Conservation (phyloP, 2,888 invertebrate genomes). For the Apodemia zela region DNA sequence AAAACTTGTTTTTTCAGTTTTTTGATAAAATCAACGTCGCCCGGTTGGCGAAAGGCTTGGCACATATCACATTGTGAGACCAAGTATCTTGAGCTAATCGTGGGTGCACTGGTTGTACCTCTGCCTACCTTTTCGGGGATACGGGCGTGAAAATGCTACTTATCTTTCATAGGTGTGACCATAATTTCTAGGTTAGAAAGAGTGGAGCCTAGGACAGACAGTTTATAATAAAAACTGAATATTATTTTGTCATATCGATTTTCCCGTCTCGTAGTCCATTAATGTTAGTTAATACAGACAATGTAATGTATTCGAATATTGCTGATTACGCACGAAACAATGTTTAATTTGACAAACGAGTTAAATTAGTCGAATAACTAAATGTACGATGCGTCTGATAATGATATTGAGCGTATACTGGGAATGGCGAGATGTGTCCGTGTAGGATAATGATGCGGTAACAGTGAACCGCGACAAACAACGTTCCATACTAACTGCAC, state of each 20-base stretch:
- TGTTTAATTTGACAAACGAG: slow-evolving; percentile 3
- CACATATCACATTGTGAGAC: too few relatives aligned
- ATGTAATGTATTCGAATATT: background rate
- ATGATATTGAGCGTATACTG: slow-evolving; percentile 16
- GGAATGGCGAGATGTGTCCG: slow-evolving; percentile 12
- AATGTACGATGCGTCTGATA: background rate
- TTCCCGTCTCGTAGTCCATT: background rate
- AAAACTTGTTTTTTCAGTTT: too few relatives aligned
- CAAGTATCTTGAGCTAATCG: too few relatives aligned
- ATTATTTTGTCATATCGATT: background rate
- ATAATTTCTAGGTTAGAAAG: too few relatives aligned
- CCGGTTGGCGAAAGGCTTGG: too few relatives aligned
- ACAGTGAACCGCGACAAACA: slow-evolving; percentile 15
- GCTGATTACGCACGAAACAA: background rate
- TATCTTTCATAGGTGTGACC: too few relatives aligned
- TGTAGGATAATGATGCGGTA: slow-evolving; percentile 20
- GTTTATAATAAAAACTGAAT: background rate
- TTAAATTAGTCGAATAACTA: slow-evolving; percentile 2
- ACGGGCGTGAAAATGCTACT: too few relatives aligned
- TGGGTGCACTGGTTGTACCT: too few relatives aligned
- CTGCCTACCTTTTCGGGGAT: too few relatives aligned
- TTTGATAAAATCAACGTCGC: too few relatives aligned
- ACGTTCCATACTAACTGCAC: too few relatives aligned
- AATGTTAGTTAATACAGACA: background rate
- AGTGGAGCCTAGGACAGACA: too few relatives aligned